These are phyloP conservation scores for Drosophila seclusa DNA, from an alignment of 2,888 invertebrate species.

Conservation along the genomic window DNA sequence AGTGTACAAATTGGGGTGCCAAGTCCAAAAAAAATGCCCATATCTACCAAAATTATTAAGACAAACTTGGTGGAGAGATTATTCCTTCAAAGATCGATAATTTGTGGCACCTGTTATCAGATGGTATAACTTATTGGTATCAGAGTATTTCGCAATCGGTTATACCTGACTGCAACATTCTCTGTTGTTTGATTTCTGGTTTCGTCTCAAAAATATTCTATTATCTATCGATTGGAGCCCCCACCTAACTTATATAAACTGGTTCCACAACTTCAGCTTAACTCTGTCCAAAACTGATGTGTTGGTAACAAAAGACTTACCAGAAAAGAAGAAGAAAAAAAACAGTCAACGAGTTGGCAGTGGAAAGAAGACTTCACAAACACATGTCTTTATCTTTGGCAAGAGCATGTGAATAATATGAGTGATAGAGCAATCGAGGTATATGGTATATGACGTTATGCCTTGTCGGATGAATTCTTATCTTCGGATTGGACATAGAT, in stretches of 20 bases:
- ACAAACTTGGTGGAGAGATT: not conserved
- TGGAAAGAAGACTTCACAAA: conserved; percentile 11
- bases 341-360: conserved; percentile 28
- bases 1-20: too few relatives aligned
- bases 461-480: conserved; percentile 45
- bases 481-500: conserved; percentile 53
- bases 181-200: conserved; percentile 18
- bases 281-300: conserved; percentile 16
- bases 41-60: not conserved
- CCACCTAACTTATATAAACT: conserved; percentile 40
- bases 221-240: not conserved
- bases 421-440: conserved; percentile 46
- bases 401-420: conserved; percentile 39
- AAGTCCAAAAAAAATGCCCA: not conserved
- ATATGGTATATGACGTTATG: conserved; percentile 43
- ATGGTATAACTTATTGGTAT: not conserved
- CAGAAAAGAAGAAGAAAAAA: conserved; percentile 19
- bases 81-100: not conserved
- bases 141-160: not conserved
- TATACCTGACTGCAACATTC: not conserved
- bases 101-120: not conserved
- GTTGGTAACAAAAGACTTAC: conserved; percentile 7
- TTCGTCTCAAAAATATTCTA: conserved; percentile 20
- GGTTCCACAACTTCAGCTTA: conserved; percentile 52
- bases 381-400: conserved; percentile 45